Evolutionary conservation across 1,140 invertebrate genomes (phyloP), one percentile per base, ranked within the genome.

Genomic region (Drosophila simulans): DNA sequence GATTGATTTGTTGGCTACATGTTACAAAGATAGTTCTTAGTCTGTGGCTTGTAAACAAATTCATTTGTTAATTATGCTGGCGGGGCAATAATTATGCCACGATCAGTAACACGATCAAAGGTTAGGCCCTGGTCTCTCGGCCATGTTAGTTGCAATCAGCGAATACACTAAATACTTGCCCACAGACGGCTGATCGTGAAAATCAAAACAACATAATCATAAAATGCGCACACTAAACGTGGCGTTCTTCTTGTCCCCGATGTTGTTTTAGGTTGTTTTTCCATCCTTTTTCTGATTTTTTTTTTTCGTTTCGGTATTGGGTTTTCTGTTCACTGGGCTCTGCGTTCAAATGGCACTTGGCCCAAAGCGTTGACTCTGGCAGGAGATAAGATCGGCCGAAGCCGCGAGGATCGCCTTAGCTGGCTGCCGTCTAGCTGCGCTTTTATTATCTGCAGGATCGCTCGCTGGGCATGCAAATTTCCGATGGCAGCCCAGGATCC

Each of bases 31-130:
- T 51, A 4, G n/a, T 62, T 62, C 48, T 34, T 11, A 22, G 27
- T 15, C 57, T 49, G 43, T n/a, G 13, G 17, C 62, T 79, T 53
- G 57, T 66, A 57, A 78, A 88, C 83, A 89, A 89, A 91, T 80
- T 91, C 80, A 89, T 88, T 84, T 91, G 77, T 91, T 91, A 91
- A 91, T 91, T 91, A 91, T 89, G 89, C 91, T 91, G 69, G 65
- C 62, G 48, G 52, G 77, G 70, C 57, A 71, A 80, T 88, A 84
- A 88, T 89, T 88, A 88, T 88, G 84, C 84, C 84, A 88, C 84
- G 84, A 89, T 88, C 84, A 88, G 82, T 83, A 79, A 88, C 84
- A 88, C 83, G 83, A 88, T 89, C 83, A 89, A 88, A 88, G 84
- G 84, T 86, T 86, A 86, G 60, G 31, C 51, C 37, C 27, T 49